phyloP scores from a whole-genome alignment of 1,140 invertebrate genomes.

The Heliconius hewitsoni region DNA sequence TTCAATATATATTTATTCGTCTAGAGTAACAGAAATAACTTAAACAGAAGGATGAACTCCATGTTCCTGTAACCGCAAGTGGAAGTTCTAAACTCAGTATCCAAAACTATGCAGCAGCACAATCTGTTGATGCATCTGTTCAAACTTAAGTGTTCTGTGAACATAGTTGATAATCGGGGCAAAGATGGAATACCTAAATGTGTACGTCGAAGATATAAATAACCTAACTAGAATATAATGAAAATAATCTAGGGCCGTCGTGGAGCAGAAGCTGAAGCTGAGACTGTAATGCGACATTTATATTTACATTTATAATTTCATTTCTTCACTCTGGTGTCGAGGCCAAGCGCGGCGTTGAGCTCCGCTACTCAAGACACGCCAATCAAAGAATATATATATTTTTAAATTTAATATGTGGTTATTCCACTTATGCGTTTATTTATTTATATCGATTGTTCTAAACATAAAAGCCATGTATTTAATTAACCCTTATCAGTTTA shows the following conservation, averaged over 20 bases:
- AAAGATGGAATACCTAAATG: constrained; percentile 1
- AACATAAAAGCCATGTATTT: too few species aligned
- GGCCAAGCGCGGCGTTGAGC: too few species aligned
- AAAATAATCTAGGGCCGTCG: background rate
- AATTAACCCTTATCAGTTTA: too few species aligned
- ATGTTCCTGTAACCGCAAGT: constrained; percentile 18
- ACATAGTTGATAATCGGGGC: constrained; percentile 1
- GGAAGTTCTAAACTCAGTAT: constrained; percentile 23
- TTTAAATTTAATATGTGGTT: too few species aligned
- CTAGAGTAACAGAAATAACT: background rate
- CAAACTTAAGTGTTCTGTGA: constrained; percentile 14
- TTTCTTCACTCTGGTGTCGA: too few species aligned
- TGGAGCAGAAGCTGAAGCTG: too few species aligned
- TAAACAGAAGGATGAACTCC: background rate
- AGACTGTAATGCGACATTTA: too few species aligned
- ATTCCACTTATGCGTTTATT: too few species aligned
- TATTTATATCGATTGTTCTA: too few species aligned
- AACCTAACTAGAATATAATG: background rate
- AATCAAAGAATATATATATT: too few species aligned
- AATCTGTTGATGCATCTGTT: constrained; percentile 27
- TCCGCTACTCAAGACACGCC: too few species aligned
- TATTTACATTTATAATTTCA: too few species aligned
- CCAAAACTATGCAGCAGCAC: constrained; percentile 23
- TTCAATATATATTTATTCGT: background rate
- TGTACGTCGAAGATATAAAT: background rate